phyloP scores from a whole-genome alignment of 2,113 vertebrate genomes.

The Dunckerocampus dactyliophorus region DNA sequence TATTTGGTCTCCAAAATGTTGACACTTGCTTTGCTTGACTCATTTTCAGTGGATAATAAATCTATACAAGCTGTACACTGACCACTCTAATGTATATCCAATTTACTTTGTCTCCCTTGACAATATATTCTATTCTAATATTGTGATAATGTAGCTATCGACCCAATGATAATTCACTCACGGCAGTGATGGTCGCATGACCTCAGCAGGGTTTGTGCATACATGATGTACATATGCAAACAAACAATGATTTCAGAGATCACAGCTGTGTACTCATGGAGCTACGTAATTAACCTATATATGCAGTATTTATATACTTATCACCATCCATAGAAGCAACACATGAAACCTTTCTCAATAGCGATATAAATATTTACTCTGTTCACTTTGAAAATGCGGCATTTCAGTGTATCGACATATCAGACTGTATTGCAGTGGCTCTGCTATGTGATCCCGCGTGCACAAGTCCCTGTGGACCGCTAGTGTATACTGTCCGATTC shows the following conservation, averaged over 20 bases:
- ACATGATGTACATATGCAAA: too few relatives aligned
- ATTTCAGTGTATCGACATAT: constrained; percentile 12
- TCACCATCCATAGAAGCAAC: constrained; percentile 37
- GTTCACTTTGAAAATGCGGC: neutral
- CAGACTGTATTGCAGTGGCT: constrained; percentile 57
- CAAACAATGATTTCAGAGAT: too few relatives aligned
- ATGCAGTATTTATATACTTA: constrained; percentile 8
- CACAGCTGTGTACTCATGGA: constrained; percentile 54
- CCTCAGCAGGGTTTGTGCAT: constrained; percentile 33
- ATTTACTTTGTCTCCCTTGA: too few relatives aligned
- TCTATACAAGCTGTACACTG: too few relatives aligned
- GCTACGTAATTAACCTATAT: constrained; percentile 54
- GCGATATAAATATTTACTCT: too few relatives aligned
- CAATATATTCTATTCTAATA: too few relatives aligned
- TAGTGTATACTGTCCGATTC: constrained; percentile 46
- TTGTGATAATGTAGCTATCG: too few relatives aligned
- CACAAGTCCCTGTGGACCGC: constrained; percentile 49
- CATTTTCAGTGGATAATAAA: too few relatives aligned
- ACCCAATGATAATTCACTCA: too few relatives aligned
- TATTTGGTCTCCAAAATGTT: too few relatives aligned
- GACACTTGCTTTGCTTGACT: too few relatives aligned
- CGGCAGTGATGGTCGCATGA: constrained; percentile 28
- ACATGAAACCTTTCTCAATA: neutral
- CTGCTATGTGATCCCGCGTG: constrained; percentile 63
- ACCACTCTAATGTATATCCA: too few relatives aligned